Evolutionary conservation across 2,797 vertebrate genomes (phyloP).

Genomic region (Lutra lutra): DNA sequence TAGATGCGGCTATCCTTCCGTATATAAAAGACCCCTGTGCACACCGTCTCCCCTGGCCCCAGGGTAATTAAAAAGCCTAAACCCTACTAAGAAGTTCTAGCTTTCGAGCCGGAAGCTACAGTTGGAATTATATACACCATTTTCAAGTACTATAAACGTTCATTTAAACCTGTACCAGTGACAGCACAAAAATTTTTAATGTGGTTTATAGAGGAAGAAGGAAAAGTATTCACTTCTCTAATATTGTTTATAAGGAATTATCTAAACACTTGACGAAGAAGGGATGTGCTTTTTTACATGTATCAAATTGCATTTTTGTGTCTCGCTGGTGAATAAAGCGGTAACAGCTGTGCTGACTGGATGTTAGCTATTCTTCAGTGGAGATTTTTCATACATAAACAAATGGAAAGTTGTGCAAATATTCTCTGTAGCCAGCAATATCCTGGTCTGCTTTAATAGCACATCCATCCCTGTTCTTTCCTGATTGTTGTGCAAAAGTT

Average conservation of each 20-base stretch:
- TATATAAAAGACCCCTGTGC: conserved; percentile 70
- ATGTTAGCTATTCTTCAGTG: conserved; percentile 85
- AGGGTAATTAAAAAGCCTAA: conserved; percentile 68
- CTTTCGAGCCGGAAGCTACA: conserved; percentile 74
- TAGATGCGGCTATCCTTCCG: conserved; percentile 59
- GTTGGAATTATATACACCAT: conserved; percentile 74
- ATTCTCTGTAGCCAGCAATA: conserved; percentile 83
- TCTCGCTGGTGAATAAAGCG: conserved; percentile 84
- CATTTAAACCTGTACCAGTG: conserved; percentile 79
- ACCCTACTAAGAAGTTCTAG: conserved; percentile 68
- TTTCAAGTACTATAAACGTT: conserved; percentile 83
- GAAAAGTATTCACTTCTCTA: conserved; percentile 84
- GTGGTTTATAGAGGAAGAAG: conserved; percentile 85
- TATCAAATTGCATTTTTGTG: conserved; percentile 85
- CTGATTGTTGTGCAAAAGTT: conserved; percentile 81
- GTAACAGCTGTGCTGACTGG: conserved; percentile 86
- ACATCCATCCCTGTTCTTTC: conserved; percentile 78
- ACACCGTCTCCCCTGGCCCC: conserved; percentile 16
- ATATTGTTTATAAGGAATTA: conserved; percentile 87
- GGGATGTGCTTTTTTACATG: conserved; percentile 80
- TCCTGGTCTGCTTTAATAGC: conserved; percentile 83
- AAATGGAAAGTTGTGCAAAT: conserved; percentile 88
- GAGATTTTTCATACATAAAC: conserved; percentile 86
- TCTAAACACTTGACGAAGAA: conserved; percentile 85
- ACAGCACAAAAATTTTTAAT: conserved; percentile 81